Base-by-base conservation (phyloP, 2,113 vertebrate species). In the Grammomys dolichurus region DNA sequence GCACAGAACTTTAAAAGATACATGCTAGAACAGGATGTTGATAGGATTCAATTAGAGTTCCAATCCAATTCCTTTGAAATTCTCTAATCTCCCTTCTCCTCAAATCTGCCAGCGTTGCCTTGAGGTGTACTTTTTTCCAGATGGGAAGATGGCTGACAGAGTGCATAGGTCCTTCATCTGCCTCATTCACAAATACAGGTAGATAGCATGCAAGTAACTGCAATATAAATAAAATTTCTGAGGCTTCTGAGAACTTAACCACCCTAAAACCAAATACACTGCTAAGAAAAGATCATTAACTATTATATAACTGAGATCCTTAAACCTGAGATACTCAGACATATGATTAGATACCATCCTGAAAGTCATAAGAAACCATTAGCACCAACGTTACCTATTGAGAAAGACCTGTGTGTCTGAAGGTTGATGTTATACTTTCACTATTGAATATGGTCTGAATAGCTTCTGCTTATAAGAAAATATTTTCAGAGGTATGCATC, bases 1-100 rank as follows among this genome's bases (percentile, higher is more conserved):
- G 58, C 13, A 91, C 20, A 63, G 56, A 91, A 89, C 22, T 97
- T 54, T 93, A 81, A 91, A 91, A 89, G 58, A 80, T 26, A 70
- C 10, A 7, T 54, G 31, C 22, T 56, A 63, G 31, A 43, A 46
- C 19, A 95, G 65, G 24, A 75, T 48, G 85, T 70, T 51, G 73
- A 24, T 76, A 16, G 46, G 43, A 81, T 54, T 81, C 65, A 33
- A 17, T 77, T 63, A 92, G 43, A 58, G 9, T 46, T 40, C 65
- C 31, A 14, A 33, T 26, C 14, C 2, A 80, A 33, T 40, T 65
- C 36, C 58, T 81, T 67, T 40, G 40, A 54, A 76, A 58, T 92
- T 89, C 89, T 89, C 28, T 70, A 63, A 65, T 33, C 24, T 81
- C 51, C 72, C 43, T 36, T 10, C 28, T 69, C 28, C 10, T 69